Conservation (phyloP, 1,140 invertebrate genomes). For the Lepidurus apus region DNA sequence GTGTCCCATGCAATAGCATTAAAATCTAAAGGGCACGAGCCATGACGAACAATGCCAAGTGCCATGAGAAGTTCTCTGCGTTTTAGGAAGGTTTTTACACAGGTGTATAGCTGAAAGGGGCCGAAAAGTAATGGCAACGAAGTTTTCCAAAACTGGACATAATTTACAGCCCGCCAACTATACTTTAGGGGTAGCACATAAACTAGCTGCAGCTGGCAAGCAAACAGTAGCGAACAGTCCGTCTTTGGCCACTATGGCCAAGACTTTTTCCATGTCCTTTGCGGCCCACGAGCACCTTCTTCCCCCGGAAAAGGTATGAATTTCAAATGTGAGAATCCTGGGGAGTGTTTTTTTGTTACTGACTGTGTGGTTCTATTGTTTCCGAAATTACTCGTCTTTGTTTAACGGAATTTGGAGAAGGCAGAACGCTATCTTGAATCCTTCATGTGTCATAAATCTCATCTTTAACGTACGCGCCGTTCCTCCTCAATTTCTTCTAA, state of each 20-base stretch:
- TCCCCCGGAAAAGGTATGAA: not conserved
- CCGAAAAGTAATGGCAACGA: not conserved
- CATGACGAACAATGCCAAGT: conserved; percentile 13
- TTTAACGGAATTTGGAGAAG: no score
- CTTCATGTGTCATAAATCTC: no score
- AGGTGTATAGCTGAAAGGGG: conserved; percentile 1
- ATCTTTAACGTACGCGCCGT: not conserved
- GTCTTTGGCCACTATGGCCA: not conserved
- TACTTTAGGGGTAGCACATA: not conserved
- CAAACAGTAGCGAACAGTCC: not conserved
- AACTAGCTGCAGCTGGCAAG: conserved; percentile 6
- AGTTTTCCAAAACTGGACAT: conserved; percentile 14
- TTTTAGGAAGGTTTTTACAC: not conserved
- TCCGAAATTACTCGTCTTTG: no score
- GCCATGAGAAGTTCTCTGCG: not conserved
- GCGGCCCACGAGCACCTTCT: not conserved
- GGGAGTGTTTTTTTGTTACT: no score
- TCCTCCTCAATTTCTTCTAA: not conserved
- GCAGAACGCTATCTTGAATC: no score
- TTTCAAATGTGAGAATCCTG: not conserved
- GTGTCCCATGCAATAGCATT: conserved; percentile 13
- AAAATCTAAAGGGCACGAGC: conserved; percentile 11
- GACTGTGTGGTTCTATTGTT: no score
- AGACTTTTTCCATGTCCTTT: not conserved
- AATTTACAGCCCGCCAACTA: conserved; percentile 1